These are phyloP conservation scores for Charina bottae DNA, from an alignment of 2,113 vertebrate species.

Conservation along the genomic window DNA sequence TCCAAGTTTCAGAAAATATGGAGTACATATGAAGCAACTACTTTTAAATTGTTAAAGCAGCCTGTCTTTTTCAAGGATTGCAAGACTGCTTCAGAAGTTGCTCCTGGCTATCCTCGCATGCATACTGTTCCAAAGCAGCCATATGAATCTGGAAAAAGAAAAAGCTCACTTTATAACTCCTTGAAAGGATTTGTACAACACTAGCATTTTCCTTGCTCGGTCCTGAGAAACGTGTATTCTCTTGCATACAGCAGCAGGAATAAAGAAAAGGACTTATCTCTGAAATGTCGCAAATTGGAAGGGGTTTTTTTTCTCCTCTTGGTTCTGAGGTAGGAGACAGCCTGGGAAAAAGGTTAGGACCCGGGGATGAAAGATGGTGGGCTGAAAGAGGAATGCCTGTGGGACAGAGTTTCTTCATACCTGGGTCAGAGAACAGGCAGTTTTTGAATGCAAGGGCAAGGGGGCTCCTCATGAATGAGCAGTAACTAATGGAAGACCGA, in stretches of 20 bases:
- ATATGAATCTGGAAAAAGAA: neutral
- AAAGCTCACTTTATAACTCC: neutral
- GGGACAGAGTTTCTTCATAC: neutral
- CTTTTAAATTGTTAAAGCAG: too few species aligned
- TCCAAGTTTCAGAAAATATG: neutral
- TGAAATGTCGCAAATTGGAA: neutral
- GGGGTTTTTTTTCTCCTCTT: neutral
- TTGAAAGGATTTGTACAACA: neutral
- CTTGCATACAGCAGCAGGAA: neutral
- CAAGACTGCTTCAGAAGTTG: neutral
- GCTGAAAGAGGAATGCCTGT: neutral
- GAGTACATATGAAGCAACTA: neutral
- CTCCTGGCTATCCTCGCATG: neutral
- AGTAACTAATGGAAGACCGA: neutral
- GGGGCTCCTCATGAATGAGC: neutral
- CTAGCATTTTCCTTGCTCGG: neutral
- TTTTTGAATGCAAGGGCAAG: neutral
- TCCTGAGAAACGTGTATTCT: neutral
- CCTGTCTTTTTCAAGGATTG: neutral
- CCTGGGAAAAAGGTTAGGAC: neutral
- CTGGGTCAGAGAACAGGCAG: neutral
- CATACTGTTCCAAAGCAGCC: neutral
- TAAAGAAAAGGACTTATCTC: neutral
- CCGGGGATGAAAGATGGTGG: neutral
- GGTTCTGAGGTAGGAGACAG: neutral